Conservation (phyloP, 2,888 invertebrate species). For the Corythucha ciliata region DNA sequence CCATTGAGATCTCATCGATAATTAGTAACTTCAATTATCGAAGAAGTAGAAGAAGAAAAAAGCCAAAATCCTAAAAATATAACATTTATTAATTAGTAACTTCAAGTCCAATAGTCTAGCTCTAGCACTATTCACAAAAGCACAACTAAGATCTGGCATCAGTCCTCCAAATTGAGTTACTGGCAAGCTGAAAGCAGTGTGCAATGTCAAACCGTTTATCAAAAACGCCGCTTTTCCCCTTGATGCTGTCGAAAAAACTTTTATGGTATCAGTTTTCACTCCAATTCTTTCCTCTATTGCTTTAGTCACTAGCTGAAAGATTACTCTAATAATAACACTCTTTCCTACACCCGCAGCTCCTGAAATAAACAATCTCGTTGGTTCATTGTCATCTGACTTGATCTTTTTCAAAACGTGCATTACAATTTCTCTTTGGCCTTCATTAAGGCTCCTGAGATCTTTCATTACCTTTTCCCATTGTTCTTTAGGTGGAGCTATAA, state of each 20-base stretch:
- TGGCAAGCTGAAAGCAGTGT: conserved; percentile 28
- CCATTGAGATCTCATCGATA: conserved; percentile 5
- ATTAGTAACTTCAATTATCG: too few species aligned
- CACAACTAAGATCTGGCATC: conserved; percentile 17
- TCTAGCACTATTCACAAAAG: neutral
- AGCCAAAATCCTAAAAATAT: too few species aligned
- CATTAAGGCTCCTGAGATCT: conserved; percentile 7
- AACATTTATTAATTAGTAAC: too few species aligned
- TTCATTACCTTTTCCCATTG: conserved; percentile 5
- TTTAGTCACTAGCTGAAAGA: conserved; percentile 23
- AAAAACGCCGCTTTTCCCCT: conserved; percentile 31
- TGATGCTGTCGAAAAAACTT: conserved; percentile 27
- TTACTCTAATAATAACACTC: conserved; percentile 28
- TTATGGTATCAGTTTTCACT: conserved; percentile 15
- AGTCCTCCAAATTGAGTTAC: conserved; percentile 19
- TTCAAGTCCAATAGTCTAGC: neutral
- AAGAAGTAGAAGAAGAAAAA: too few species aligned
- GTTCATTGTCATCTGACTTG: neutral
- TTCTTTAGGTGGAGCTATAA: neutral
- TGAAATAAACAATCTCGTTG: conserved; percentile 2
- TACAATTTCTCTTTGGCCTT: conserved; percentile 7
- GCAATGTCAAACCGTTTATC: conserved; percentile 29
- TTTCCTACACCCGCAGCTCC: conserved; percentile 28
- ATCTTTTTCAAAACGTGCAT: conserved; percentile 2
- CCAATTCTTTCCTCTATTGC: conserved; percentile 16